Percentiles rank a stretch among this genome's conserved stretches.
These are phyloP conservation scores for Anthoptus insignis DNA, from an alignment of 2,888 invertebrate genomes.

Conservation along the genomic window DNA sequence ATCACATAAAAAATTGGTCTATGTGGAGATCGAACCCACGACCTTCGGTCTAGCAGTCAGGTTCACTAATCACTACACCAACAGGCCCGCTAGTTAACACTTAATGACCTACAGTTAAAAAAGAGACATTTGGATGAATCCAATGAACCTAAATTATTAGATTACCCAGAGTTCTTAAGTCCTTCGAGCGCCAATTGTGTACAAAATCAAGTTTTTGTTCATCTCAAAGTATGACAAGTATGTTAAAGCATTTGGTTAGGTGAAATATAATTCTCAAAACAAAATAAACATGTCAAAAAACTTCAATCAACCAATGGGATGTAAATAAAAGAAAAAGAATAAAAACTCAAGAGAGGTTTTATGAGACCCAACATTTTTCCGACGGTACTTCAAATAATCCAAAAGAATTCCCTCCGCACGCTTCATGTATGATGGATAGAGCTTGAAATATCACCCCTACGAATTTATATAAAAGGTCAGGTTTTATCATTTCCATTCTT, in stretches of 20 bases:
- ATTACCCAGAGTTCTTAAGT: no score
- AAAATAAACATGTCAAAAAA: not conserved
- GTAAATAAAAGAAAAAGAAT: not conserved
- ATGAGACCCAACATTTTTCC: not conserved
- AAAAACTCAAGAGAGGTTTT: not conserved
- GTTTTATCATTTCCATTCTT: not conserved
- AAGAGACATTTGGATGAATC: no score
- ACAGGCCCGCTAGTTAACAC: no score
- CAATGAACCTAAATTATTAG: no score
- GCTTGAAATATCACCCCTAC: slow-evolving; percentile 1
- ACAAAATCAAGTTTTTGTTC: no score
- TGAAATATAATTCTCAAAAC: not conserved
- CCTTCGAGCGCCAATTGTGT: no score
- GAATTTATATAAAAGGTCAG: slow-evolving; percentile 2
- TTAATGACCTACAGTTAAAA: no score
- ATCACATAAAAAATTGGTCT: no score
- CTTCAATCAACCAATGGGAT: not conserved
- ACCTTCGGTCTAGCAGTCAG: no score
- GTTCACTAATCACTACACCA: no score
- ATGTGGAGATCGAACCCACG: no score
- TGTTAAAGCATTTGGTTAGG: not conserved
- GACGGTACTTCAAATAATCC: slow-evolving; percentile 5
- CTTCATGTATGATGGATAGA: not conserved
- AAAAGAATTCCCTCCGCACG: not conserved
- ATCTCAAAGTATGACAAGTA: no score